Evolutionary conservation across 2,113 vertebrate species (phyloP).

Genomic region (Hepsetus odoe): DNA sequence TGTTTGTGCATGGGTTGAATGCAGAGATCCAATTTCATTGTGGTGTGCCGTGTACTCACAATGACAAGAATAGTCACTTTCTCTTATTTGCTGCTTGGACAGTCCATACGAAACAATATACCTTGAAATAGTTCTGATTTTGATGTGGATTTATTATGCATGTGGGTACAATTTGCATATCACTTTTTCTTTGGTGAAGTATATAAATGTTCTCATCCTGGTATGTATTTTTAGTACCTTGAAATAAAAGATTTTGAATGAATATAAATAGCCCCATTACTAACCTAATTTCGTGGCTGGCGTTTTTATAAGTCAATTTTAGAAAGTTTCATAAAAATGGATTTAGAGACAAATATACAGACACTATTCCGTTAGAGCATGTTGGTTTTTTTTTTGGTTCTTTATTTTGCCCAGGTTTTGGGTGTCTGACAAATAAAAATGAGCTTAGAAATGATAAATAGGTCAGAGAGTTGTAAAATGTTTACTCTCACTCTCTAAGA

Average conservation of each 20-base stretch:
- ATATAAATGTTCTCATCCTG: constrained; percentile 27
- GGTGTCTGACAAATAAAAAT: constrained; percentile 24
- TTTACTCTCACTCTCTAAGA: constrained; percentile 23
- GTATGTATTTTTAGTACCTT: constrained; percentile 49
- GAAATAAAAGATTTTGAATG: constrained; percentile 48
- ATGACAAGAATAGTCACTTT: too few relatives aligned
- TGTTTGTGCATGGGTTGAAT: too few relatives aligned
- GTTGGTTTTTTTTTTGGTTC: constrained; percentile 35
- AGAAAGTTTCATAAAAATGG: constrained; percentile 50
- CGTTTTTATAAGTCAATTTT: constrained; percentile 55
- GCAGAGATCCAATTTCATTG: too few relatives aligned
- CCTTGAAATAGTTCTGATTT: neutral
- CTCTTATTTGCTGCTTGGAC: neutral
- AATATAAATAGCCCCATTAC: constrained; percentile 57
- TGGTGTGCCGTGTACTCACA: too few relatives aligned
- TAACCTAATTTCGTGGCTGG: constrained; percentile 46
- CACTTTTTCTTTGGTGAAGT: constrained; percentile 15
- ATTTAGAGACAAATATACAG: constrained; percentile 47
- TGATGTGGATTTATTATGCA: constrained; percentile 11
- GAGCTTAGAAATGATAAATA: constrained; percentile 33
- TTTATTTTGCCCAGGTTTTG: constrained; percentile 11
- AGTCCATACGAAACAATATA: neutral
- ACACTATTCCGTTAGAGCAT: constrained; percentile 35
- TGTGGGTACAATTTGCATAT: constrained; percentile 1
- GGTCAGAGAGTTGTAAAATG: constrained; percentile 27